phyloP scores from a whole-genome alignment of 2,797 vertebrate genomes.

The Halcyon badia region DNA sequence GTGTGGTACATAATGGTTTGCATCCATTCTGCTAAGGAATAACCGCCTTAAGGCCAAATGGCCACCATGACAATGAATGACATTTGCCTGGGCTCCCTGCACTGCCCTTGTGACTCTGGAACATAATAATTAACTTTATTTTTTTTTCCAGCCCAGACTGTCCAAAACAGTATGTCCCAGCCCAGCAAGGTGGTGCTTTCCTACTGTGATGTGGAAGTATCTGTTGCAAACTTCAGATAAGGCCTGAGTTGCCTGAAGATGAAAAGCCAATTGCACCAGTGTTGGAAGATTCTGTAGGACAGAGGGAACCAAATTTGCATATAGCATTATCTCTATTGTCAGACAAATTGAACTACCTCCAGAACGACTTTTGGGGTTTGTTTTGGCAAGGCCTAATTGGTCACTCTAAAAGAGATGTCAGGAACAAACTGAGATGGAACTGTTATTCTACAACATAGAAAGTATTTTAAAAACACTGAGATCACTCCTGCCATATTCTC shows the following conservation, averaged over 20 bases:
- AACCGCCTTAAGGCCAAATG: background rate
- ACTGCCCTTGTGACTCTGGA: background rate
- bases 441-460: background rate
- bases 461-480: background rate
- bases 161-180: background rate
- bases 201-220: background rate
- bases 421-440: background rate
- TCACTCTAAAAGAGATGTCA: background rate
- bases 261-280: background rate
- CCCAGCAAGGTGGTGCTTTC: background rate
- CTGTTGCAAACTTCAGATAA: fast-evolving
- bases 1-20: background rate
- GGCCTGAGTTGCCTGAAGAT: background rate
- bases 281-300: background rate
- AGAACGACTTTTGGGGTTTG: background rate
- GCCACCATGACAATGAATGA: background rate
- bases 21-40: background rate
- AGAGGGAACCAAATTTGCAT: background rate
- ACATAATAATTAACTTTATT: background rate
- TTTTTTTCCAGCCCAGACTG: background rate
- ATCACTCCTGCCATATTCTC: background rate
- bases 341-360: background rate
- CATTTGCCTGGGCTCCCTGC: background rate
- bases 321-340: background rate
- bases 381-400: background rate